Evolutionary conservation across 2,888 invertebrate genomes (phyloP).

Genomic region (Minunthozetes semirufus): DNA sequence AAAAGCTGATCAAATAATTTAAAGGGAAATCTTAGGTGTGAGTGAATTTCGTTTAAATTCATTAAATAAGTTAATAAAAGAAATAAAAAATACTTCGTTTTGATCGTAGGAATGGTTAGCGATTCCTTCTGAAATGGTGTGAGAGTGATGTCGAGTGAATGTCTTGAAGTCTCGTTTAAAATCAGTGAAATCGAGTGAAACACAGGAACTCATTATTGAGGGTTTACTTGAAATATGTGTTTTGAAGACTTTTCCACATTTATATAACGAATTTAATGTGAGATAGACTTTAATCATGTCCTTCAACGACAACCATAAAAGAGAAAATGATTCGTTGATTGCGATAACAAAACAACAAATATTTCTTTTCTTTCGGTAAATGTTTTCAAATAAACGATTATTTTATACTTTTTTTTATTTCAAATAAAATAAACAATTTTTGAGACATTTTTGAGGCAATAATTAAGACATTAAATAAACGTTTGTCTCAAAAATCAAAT

Average conservation of each 20-base stretch:
- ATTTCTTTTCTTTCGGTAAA: neutral
- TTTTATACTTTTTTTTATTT: too few species aligned
- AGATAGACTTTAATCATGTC: slow-evolving; percentile 2
- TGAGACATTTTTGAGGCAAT: too few species aligned
- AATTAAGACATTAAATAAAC: too few species aligned
- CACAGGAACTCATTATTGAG: neutral
- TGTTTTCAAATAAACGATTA: neutral
- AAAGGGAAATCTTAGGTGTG: too few species aligned
- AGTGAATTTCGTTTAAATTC: too few species aligned
- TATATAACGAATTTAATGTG: neutral
- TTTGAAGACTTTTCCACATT: neutral
- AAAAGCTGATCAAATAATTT: too few species aligned
- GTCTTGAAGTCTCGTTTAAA: neutral
- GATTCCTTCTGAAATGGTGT: neutral
- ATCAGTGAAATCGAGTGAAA: slow-evolving; percentile 5
- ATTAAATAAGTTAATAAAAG: neutral
- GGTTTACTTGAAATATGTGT: neutral
- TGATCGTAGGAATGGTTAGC: neutral
- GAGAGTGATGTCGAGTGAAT: slow-evolving; percentile 13
- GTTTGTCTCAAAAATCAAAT: too few species aligned
- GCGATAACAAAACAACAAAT: neutral
- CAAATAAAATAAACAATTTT: too few species aligned
- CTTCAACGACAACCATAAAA: neutral
- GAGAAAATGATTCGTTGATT: neutral
- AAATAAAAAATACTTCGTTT: neutral